Evolutionary conservation across 2,113 vertebrate species (phyloP), one percentile per base, ranked within the genome.

Genomic region (Engraulis encrasicolus): DNA sequence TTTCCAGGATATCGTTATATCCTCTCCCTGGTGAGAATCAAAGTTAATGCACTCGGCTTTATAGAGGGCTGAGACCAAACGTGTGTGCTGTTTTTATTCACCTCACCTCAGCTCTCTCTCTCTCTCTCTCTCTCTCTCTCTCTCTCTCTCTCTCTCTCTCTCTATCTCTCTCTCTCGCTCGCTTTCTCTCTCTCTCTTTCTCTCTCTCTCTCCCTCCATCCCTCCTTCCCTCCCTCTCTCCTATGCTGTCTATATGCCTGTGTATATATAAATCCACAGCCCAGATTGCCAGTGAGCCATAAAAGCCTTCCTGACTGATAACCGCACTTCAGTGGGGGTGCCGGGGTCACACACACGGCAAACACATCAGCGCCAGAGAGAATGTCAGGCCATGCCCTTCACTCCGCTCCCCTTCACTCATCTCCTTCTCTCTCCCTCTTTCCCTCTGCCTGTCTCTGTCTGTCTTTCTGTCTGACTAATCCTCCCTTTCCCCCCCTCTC

Each of bases 341-440:
- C n/a, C 12, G 14, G 0, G 23, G 58, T 66, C 23, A 66, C 58
- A 66, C 58, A 66, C 58, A 31, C 58, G 20, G 20, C 58, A 66
- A 14, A 27, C 58, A 61, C 58, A 61, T 61, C 20, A 23, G 58
- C 23, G 6, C 7, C 2, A 1, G 58, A 1, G 58, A 61, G 58
- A 61, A 61, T 61, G 58, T 61, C 58, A 61, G 58, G 58, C 58
- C 58, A 7, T 61, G 58, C 58, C 23, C 58, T 61, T 6, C 58
- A 61, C 23, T 19, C 19, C 18, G 19, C 50, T 18, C 18, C 19
- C 9, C 40, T 45, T 45, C 40, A 5, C 40, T 45, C 40, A 5
- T 9, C 40, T 45, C 40, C 40, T 45, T 9, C 40, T 45, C 40
- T 45, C 40, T 45, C 3, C 40, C 9, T 45, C 40, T 45, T 9